These are phyloP conservation scores for Cuniculus paca DNA, from an alignment of 2,797 vertebrate species.

Conservation along the genomic window DNA sequence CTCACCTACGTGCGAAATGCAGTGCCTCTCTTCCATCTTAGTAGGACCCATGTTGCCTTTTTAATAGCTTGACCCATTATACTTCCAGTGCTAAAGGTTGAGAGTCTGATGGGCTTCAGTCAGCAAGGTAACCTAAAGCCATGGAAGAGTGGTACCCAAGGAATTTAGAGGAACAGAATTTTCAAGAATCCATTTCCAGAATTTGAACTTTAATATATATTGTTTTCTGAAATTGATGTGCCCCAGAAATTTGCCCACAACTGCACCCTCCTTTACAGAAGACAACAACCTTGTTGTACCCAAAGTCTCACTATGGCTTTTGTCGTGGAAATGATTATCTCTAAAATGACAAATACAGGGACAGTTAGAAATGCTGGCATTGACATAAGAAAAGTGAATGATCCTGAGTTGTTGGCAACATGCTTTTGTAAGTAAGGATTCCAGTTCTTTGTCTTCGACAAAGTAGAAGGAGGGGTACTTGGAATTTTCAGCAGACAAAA, in stretches of 20 bases:
- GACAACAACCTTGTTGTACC: background rate
- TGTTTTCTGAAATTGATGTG: background rate
- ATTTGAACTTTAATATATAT: background rate
- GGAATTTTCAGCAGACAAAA: conserved; percentile 44
- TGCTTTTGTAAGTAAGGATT: conserved; percentile 25
- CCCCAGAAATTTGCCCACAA: background rate
- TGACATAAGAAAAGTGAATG: background rate
- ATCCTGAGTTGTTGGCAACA: background rate
- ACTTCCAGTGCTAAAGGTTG: background rate
- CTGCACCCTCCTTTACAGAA: background rate
- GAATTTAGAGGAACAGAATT: background rate
- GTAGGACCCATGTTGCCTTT: background rate
- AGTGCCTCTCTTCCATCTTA: background rate
- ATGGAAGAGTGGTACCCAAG: background rate
- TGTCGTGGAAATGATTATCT: background rate
- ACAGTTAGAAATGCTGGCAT: background rate
- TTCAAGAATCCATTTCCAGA: background rate
- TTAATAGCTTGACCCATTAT: background rate
- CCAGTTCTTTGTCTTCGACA: background rate
- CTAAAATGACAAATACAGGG: background rate
- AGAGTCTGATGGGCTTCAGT: background rate
- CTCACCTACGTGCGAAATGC: background rate
- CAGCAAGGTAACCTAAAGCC: background rate
- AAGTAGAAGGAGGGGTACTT: background rate
- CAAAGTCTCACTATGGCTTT: background rate